Evolutionary conservation across 2,888 invertebrate genomes (phyloP).

Genomic region (Drosophila subsilvestris): DNA sequence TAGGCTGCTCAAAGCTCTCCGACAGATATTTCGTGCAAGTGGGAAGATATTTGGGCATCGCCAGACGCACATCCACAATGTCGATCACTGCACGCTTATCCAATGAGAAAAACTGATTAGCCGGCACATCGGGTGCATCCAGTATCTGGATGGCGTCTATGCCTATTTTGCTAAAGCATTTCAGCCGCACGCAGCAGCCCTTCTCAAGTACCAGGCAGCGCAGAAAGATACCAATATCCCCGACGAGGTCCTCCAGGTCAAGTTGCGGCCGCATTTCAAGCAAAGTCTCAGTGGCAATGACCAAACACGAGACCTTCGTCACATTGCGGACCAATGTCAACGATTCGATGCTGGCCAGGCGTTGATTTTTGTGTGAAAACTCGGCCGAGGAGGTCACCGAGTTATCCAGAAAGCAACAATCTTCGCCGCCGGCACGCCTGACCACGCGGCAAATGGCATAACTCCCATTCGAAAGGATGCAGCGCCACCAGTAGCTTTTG

Average conservation of each 20-base stretch:
- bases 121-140: constrained; percentile 23
- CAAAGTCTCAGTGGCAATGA: constrained; percentile 48
- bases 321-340: not conserved
- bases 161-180: constrained; percentile 53
- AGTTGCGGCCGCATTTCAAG: constrained; percentile 28
- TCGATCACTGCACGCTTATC: constrained; percentile 50
- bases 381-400: constrained; percentile 53
- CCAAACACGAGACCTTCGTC: constrained; percentile 37
- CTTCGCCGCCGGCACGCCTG: constrained; percentile 44
- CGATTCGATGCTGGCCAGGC: constrained; percentile 33
- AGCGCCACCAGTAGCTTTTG: constrained; percentile 59
- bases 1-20: constrained; percentile 67
- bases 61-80: constrained; percentile 67
- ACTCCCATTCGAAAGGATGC: constrained; percentile 46
- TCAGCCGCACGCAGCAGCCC: constrained; percentile 56
- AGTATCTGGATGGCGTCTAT: constrained; percentile 63
- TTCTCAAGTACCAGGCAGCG: constrained; percentile 46
- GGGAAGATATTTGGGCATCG: constrained; percentile 2
- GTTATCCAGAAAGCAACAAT: constrained; percentile 73
- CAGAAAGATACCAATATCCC: constrained; percentile 48
- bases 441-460: constrained; percentile 65
- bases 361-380: constrained; percentile 33
- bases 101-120: constrained; percentile 55
- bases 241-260: constrained; percentile 33
- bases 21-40: constrained; percentile 25